Conservation (phyloP, 2,797 vertebrate species). For the Carapus acus region DNA sequence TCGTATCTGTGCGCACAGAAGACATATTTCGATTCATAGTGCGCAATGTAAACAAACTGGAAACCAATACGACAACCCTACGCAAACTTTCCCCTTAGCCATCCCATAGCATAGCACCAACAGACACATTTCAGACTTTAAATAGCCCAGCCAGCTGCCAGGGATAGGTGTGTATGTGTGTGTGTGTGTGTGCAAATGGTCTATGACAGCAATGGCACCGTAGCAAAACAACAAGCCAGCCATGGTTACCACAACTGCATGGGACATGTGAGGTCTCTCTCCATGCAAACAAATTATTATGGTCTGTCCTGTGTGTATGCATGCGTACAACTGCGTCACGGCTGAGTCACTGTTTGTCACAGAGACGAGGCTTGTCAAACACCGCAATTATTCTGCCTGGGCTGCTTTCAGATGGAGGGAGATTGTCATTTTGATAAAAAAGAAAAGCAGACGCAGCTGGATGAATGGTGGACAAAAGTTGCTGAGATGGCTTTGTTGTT, state of each 20-base stretch:
- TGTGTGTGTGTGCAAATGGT: constrained; percentile 2
- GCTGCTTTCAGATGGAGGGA: constrained; percentile 27
- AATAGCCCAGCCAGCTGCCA: constrained; percentile 57
- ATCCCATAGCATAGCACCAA: constrained; percentile 5
- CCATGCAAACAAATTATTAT: constrained; percentile 15
- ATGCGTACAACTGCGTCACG: constrained; percentile 17
- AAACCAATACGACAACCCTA: constrained; percentile 38
- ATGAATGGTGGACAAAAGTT: constrained; percentile 27
- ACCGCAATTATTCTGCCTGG: constrained; percentile 33
- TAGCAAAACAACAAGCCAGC: constrained; percentile 18
- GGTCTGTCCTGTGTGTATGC: not conserved
- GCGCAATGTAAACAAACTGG: constrained; percentile 53
- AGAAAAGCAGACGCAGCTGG: constrained; percentile 34
- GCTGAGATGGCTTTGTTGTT: constrained; percentile 12
- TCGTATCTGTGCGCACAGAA: not conserved
- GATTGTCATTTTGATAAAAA: constrained; percentile 31
- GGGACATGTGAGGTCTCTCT: constrained; percentile 29
- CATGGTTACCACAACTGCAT: not conserved
- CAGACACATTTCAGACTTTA: constrained; percentile 43
- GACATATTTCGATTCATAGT: constrained; percentile 34
- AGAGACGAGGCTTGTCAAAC: constrained; percentile 27
- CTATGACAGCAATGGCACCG: not conserved
- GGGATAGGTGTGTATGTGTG: constrained; percentile 8
- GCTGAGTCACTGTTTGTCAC: constrained; percentile 10
- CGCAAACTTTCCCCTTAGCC: constrained; percentile 29